Conservation (phyloP, 1,140 invertebrate genomes). For the Vollenhovia emeryi region DNA sequence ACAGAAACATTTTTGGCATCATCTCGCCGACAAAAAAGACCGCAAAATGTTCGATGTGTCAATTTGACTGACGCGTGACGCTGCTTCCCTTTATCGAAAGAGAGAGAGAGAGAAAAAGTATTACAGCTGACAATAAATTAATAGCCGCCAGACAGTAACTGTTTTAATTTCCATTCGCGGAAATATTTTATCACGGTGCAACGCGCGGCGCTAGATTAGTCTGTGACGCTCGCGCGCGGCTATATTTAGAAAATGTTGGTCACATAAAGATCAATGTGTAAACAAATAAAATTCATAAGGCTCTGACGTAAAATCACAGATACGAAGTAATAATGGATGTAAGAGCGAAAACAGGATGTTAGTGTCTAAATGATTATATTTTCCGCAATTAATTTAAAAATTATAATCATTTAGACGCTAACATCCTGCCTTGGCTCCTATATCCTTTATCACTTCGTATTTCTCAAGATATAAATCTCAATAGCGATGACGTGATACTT, state of each 20-base stretch:
- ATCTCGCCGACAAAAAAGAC: slow-evolving; percentile 26
- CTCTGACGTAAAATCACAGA: too few relatives aligned
- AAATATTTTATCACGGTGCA: slow-evolving; percentile 14
- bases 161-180: slow-evolving; percentile 36
- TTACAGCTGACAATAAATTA: slow-evolving; percentile 34
- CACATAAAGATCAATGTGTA: neutral
- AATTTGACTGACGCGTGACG: slow-evolving; percentile 44
- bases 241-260: slow-evolving; percentile 24
- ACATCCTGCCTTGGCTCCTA: too few relatives aligned
- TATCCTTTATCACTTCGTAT: too few relatives aligned
- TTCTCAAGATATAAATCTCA: neutral
- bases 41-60: slow-evolving; percentile 31
- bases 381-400: too few relatives aligned
- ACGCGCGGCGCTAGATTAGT: slow-evolving; percentile 7
- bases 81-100: neutral
- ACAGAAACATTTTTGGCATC: slow-evolving; percentile 41
- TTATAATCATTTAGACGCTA: too few relatives aligned
- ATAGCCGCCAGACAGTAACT: neutral
- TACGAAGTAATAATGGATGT: too few relatives aligned
- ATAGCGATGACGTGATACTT: neutral
- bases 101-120: slow-evolving; percentile 8
- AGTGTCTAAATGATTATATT: too few relatives aligned
- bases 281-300: too few relatives aligned
- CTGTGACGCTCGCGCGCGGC: neutral
- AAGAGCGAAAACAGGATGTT: too few relatives aligned